These are phyloP conservation scores for Dendroctonus valens DNA, from an alignment of 1,140 invertebrate genomes.

Conservation along the genomic window DNA sequence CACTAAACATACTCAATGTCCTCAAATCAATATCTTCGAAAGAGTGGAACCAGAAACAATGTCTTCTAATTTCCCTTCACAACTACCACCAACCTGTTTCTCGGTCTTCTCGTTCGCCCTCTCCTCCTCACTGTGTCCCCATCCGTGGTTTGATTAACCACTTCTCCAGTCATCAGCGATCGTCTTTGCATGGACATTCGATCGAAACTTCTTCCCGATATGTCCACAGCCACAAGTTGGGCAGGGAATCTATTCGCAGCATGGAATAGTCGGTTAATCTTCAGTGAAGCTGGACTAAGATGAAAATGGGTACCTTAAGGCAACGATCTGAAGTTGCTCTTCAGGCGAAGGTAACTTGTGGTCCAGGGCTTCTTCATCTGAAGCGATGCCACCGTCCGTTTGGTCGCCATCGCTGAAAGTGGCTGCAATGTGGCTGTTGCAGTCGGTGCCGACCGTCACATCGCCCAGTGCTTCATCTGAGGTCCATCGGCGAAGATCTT, in stretches of 20 bases:
- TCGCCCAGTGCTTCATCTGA: conserved; percentile 79
- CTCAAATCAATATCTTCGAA: too few relatives aligned
- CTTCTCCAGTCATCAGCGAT: conserved; percentile 64
- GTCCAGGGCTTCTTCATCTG: conserved; percentile 71
- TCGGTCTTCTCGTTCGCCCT: conserved; percentile 69
- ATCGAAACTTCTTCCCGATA: conserved; percentile 80
- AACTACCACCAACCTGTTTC: conserved; percentile 58
- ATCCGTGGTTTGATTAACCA: conserved; percentile 53
- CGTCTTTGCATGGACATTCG: conserved; percentile 80
- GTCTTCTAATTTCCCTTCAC: too few relatives aligned
- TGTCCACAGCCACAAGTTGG: conserved; percentile 82
- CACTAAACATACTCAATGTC: too few relatives aligned
- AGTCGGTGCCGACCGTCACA: conserved; percentile 74
- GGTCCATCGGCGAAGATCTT: conserved; percentile 79
- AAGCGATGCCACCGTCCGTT: conserved; percentile 54
- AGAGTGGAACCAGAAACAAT: too few relatives aligned
- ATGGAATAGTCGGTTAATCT: not conserved
- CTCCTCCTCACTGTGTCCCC: conserved; percentile 59
- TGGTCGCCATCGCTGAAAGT: conserved; percentile 53
- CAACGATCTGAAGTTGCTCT: conserved; percentile 75
- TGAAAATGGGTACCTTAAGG: conserved; percentile 62
- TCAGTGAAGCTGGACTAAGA: not conserved
- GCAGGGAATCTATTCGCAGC: conserved; percentile 69
- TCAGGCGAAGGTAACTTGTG: conserved; percentile 80
- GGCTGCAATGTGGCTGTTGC: conserved; percentile 58